Percentiles rank a stretch among this genome's conserved stretches.
phyloP scores from a whole-genome alignment of 2,797 vertebrate genomes.

The Sebastes melanostomus region DNA sequence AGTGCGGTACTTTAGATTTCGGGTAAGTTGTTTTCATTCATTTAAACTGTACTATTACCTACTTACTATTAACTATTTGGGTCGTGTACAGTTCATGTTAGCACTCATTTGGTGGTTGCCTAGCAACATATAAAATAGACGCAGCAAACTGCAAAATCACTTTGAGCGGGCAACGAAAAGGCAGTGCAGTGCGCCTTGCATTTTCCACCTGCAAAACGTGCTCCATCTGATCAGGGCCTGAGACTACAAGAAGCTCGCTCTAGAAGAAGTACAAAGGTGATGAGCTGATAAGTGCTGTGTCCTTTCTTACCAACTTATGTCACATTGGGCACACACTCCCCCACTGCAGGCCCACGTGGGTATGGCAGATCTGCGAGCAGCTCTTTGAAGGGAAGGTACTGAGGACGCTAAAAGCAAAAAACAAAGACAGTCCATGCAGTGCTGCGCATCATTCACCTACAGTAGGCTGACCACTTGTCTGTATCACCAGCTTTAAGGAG shows the following conservation, averaged over 20 bases:
- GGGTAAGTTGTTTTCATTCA: no score
- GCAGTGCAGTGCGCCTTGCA: no score
- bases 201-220: no score
- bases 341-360: background rate
- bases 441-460: constrained; percentile 35
- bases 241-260: constrained; percentile 7
- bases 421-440: constrained; percentile 44
- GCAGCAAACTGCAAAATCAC: no score
- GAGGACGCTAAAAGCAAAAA: background rate
- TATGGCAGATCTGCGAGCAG: constrained; percentile 12
- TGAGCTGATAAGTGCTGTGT: constrained; percentile 4
- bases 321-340: constrained; percentile 12
- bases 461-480: constrained; percentile 21
- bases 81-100: no score
- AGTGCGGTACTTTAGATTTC: no score
- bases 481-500: constrained; percentile 21
- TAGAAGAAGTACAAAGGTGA: constrained; percentile 5
- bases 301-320: constrained; percentile 12
- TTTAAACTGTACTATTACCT: no score
- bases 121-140: no score
- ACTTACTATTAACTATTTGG: no score
- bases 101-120: no score
- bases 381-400: constrained; percentile 14
- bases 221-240: no score
- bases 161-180: no score